These are phyloP conservation scores for Hoplodrina ambigua DNA, from an alignment of 2,888 invertebrate genomes.

Conservation along the genomic window DNA sequence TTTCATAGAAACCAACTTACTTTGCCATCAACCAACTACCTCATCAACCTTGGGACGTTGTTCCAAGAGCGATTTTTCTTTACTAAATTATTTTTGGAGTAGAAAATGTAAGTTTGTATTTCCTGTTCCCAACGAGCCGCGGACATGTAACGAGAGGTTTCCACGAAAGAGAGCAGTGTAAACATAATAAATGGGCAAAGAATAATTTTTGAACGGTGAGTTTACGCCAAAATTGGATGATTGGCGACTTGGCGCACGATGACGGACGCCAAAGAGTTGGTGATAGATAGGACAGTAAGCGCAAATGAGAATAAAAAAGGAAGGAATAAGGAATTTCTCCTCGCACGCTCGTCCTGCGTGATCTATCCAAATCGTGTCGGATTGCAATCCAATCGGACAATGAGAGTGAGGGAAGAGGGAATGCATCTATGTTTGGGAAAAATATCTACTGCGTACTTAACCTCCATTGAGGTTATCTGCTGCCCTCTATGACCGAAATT, in stretches of 20 bases:
- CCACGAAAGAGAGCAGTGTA: slow-evolving; percentile 74
- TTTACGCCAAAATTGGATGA: slow-evolving; percentile 82
- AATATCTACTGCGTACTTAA: too few species aligned
- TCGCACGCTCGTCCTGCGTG: too few species aligned
- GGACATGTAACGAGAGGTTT: slow-evolving; percentile 70
- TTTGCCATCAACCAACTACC: not conserved
- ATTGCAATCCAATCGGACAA: too few species aligned
- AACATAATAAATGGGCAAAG: slow-evolving; percentile 79
- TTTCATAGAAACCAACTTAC: slow-evolving; percentile 49
- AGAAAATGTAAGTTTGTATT: slow-evolving; percentile 44
- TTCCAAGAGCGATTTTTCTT: slow-evolving; percentile 44
- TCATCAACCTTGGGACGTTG: slow-evolving; percentile 12
- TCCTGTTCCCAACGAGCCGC: slow-evolving; percentile 64
- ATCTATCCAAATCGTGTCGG: too few species aligned
- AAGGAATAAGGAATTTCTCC: too few species aligned
- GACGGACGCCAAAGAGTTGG: slow-evolving; percentile 62
- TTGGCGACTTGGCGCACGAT: slow-evolving; percentile 72
- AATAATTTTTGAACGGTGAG: slow-evolving; percentile 73
- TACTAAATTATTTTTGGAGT: slow-evolving; percentile 14
- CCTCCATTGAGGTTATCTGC: too few species aligned
- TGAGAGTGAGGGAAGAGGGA: too few species aligned
- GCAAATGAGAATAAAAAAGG: too few species aligned
- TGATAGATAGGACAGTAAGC: slow-evolving; percentile 30
- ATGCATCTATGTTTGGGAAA: too few species aligned
- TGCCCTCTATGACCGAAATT: too few species aligned